Percentiles rank a stretch among this genome's conserved stretches.
Evolutionary conservation across 1,140 invertebrate species (phyloP).

Genomic region (Meteorus sp.): DNA sequence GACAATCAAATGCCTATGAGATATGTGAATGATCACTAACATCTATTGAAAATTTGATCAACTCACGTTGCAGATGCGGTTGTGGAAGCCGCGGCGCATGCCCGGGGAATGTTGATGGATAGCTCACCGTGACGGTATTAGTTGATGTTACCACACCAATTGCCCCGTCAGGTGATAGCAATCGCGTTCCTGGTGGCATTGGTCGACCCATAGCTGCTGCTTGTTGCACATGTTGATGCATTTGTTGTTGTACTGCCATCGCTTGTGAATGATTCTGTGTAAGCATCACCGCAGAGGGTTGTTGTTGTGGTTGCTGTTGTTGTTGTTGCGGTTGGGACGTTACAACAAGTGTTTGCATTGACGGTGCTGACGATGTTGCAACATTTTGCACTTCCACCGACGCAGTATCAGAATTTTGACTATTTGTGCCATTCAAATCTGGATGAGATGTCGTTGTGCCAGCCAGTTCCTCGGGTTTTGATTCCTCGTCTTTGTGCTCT

Average conservation of each 20-base stretch:
- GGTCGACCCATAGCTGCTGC: conserved; percentile 64
- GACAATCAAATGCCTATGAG: too few relatives aligned
- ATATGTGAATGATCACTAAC: too few relatives aligned
- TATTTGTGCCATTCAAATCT: conserved; percentile 33
- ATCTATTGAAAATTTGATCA: conserved; percentile 32
- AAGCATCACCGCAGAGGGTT: conserved; percentile 29
- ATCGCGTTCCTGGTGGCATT: conserved; percentile 64
- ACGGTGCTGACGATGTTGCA: conserved; percentile 31
- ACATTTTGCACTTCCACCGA: conserved; percentile 30
- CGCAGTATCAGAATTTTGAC: conserved; percentile 33
- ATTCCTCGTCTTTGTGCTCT: conserved; percentile 49
- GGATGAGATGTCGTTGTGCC: conserved; percentile 29
- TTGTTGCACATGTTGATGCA: conserved; percentile 66
- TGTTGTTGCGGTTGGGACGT: conserved; percentile 36
- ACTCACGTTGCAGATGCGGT: conserved; percentile 50
- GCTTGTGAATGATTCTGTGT: conserved; percentile 46
- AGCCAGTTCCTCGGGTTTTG: conserved; percentile 42
- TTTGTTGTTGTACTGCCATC: conserved; percentile 55
- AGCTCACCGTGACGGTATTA: conserved; percentile 66
- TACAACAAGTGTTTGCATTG: conserved; percentile 33
- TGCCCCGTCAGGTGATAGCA: conserved; percentile 66
- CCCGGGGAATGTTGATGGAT: conserved; percentile 60
- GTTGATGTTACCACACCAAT: conserved; percentile 67
- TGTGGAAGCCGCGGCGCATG: conserved; percentile 51
- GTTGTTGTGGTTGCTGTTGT: conserved; percentile 29